A percentile compares a stretch with the other conserved stretches of the same genome.
Evolutionary conservation across 2,797 vertebrate species (phyloP).

Genomic region (Orientallactaga sibirica): DNA sequence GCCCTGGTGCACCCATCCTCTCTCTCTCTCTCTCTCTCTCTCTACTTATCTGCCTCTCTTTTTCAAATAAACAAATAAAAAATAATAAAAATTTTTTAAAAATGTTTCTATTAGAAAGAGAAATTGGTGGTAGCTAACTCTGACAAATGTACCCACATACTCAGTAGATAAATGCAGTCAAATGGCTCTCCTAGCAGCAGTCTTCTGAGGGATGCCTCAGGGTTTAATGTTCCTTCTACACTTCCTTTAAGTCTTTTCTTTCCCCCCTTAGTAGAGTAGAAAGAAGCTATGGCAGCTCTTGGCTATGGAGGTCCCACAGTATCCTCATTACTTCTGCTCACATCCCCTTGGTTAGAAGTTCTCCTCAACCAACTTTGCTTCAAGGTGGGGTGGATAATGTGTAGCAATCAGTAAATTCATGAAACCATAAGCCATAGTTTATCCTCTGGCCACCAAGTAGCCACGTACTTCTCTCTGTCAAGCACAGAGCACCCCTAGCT

Average conservation of each 20-base stretch:
- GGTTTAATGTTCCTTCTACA: background rate
- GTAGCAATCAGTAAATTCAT: background rate
- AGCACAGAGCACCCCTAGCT: background rate
- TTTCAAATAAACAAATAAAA: no score
- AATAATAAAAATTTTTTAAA: conserved; percentile 40
- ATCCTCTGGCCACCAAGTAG: background rate
- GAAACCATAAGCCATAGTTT: background rate
- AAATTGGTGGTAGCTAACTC: background rate
- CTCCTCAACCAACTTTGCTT: background rate
- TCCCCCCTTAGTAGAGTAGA: rapidly evolving
- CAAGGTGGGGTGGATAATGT: background rate
- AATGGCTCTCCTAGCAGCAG: background rate
- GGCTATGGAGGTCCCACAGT: background rate
- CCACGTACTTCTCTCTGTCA: background rate
- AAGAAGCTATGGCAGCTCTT: background rate
- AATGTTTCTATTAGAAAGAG: background rate
- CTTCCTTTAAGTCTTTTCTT: background rate
- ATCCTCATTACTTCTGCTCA: background rate
- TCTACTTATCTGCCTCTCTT: no score
- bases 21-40: no score
- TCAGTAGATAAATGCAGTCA: background rate
- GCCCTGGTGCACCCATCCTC: no score
- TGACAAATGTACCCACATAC: background rate
- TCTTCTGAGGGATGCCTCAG: background rate
- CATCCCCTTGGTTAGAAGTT: background rate